Evolutionary conservation across 2,797 vertebrate species (phyloP).

Genomic region (Syngnathus acus): DNA sequence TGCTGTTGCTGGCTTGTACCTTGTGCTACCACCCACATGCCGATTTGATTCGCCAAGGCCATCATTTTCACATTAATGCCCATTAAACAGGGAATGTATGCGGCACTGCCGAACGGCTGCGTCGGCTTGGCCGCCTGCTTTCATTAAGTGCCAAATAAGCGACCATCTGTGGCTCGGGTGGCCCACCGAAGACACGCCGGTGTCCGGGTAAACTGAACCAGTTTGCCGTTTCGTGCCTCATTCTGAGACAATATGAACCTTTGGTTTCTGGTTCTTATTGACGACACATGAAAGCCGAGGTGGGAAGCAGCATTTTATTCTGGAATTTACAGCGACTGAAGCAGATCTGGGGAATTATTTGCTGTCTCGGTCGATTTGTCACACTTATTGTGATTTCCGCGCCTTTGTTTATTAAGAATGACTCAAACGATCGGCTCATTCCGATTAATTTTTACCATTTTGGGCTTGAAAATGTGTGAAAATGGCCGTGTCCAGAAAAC

Average conservation of each 20-base stretch:
- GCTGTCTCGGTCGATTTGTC: no score
- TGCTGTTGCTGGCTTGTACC: neutral
- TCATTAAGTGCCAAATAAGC: conserved; percentile 26
- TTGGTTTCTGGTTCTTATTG: neutral
- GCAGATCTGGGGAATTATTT: neutral
- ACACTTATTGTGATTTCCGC: no score
- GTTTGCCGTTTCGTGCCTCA: neutral
- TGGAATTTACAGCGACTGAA: neutral
- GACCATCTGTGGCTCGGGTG: conserved; percentile 31
- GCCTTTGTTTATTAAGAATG: no score
- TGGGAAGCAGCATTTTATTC: neutral
- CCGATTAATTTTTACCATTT: no score
- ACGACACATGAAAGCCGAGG: neutral
- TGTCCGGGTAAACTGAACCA: neutral
- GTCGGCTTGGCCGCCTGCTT: neutral
- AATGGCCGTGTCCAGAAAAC: no score
- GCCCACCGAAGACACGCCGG: conserved; percentile 21
- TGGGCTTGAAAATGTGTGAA: no score
- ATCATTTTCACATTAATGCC: conserved; percentile 55
- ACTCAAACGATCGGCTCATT: no score
- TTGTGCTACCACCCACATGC: conserved; percentile 30
- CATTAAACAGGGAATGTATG: conserved; percentile 44
- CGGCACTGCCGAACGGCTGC: conserved; percentile 25
- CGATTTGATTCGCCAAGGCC: conserved; percentile 49
- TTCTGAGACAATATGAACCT: neutral